Base-by-base conservation (phyloP, 2,888 invertebrate species). In the Ochlodes sylvanus region DNA sequence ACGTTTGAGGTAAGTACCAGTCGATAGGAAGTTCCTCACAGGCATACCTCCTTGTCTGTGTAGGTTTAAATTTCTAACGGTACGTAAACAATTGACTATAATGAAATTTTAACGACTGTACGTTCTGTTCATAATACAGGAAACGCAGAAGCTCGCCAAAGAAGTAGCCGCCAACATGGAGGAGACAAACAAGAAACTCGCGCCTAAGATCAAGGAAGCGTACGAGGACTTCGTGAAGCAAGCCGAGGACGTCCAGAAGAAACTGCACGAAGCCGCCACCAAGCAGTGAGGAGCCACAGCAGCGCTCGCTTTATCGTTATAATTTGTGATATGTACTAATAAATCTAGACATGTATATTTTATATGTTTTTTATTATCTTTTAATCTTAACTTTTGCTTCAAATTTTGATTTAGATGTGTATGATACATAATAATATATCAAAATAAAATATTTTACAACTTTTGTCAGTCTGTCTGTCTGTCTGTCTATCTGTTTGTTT, bases 171-270 rank as follows among this genome's bases (percentile, higher is more conserved):
- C 75, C 63, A 87, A 88, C 85, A 1, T 85, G 69, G 90, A 90
- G 69, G 71, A 83, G 74, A 81, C 88, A 74, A 89, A 87, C 86
- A 68, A 88, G 79, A 87, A 90, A 78, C 78, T 93, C 72, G 89
- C 85, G 52, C 92, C 92, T 32, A 76, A 87, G 82, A 73, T 92
- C 78, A 87, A 89, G 83, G 76, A 77, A 27, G 92, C 91, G 1
- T 92, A 86, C 85, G 87, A 91, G 27, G 84, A 84, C 77, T 88
- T 92, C 81, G 80, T 84, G 21, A 87, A 88, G 81, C 83, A 87
- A 56, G 82, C 80, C 56, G 77, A 88, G 78, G 77, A 77, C 32
- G 77, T 92, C 62, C 88, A 88, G 82, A 86, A 88, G 86, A 88
- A 89, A 72, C 47, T 92, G 72, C 89, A 89, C 80, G 91, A 88